Evolutionary conservation across 2,113 vertebrate genomes (phyloP), one percentile per base, ranked within the genome.

Genomic region (Percopsis transmontana): DNA sequence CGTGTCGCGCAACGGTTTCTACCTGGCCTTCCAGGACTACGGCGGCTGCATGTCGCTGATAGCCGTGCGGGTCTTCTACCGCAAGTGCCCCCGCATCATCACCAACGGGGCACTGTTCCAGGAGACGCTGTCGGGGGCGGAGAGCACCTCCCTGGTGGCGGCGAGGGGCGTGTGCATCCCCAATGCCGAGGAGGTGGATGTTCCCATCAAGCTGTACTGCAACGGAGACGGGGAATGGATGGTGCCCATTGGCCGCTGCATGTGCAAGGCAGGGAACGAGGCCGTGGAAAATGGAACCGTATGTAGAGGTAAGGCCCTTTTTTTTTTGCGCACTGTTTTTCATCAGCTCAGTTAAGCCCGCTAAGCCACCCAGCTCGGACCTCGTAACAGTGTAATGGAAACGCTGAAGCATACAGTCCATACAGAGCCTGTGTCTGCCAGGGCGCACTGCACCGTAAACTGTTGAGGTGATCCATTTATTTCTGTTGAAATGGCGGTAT

Each of bases 1-100:
- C 0, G 96, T 99, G 58, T 98, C 97, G 11, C 93, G 93, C 69
- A 95, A 87, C 0, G 97, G 97, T 51, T 99, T 99, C 89, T 99
- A 99, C 85, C 85, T 99, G 88, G 97, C 96, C 58, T 99, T 99
- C 88, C 97, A 99, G 91, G 97, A 99, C 92, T 99, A 99, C 0
- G 97, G 97, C 0, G 96, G 97, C 83, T 99, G 97, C 83, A 99
- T 99, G 97, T 99, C 97, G 3, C 92, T 99, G 67, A 99, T 99
- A 0, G 96, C 97, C 0, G 97, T 99, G 13, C 93, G 95, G 0
- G 96, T 99, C 82, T 99, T 97, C 88, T 99, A 99, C 89, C 94
- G 97, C 54, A 99, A 99, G 81, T 99, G 97, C 59, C 93, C 96
- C 3, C 95, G 95, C 0, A 81, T 96, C 44, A 94, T 99, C 90